These are phyloP conservation scores for Zele albiditarsus DNA, from an alignment of 2,888 invertebrate genomes.

Conservation along the genomic window DNA sequence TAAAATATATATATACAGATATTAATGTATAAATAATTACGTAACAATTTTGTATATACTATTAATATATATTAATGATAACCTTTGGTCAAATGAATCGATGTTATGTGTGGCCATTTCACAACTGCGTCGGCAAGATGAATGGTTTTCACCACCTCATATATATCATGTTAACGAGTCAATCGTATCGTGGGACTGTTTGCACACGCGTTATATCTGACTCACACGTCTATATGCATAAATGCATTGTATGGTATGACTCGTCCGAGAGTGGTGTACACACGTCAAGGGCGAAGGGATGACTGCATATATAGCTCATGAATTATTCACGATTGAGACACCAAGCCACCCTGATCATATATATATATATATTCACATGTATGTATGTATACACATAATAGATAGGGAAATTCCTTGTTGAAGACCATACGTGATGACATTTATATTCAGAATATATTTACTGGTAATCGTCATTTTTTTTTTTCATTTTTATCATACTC, in stretches of 20 bases:
- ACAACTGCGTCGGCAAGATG: slow-evolving; percentile 27
- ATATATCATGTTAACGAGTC: slow-evolving; percentile 29
- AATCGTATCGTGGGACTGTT: slow-evolving; percentile 25
- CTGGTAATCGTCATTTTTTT: not conserved
- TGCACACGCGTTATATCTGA: slow-evolving; percentile 13
- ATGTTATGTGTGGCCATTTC: slow-evolving; percentile 32
- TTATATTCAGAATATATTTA: slow-evolving; percentile 18
- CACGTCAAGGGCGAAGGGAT: slow-evolving; percentile 15
- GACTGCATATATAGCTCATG: slow-evolving; percentile 7
- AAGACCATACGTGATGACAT: slow-evolving; percentile 11
- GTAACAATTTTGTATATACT: not conserved
- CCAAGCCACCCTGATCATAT: not conserved
- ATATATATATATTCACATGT: not conserved
- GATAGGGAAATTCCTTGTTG: not conserved
- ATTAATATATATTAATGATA: not conserved
- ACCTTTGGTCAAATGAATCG: slow-evolving; percentile 20
- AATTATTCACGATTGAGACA: slow-evolving; percentile 24
- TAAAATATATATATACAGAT: not conserved
- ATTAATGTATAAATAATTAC: not conserved
- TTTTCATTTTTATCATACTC: not conserved
- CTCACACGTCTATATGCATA: slow-evolving; percentile 8
- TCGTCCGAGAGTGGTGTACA: not conserved
- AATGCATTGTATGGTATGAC: slow-evolving; percentile 7
- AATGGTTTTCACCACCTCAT: slow-evolving; percentile 22
- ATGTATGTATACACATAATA: not conserved